Percentiles rank a stretch among this genome's conserved stretches.
Conservation (phyloP, 1,140 invertebrate species). For the Riptortus pedestris region DNA sequence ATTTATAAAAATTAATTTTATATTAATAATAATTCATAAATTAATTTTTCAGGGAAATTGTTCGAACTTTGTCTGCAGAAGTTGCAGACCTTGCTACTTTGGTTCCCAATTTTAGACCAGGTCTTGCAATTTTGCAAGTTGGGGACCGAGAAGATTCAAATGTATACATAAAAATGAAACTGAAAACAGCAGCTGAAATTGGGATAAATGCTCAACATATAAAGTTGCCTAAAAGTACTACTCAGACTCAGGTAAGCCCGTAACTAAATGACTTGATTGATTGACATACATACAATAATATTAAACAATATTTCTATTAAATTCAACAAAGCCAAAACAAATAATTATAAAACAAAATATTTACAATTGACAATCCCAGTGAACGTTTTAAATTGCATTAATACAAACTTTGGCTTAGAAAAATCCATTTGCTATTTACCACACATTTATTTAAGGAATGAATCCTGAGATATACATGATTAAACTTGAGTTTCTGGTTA, state of each 20-base stretch:
- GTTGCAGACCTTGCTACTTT: neutral
- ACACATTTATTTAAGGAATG: too few relatives aligned
- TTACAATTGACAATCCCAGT: too few relatives aligned
- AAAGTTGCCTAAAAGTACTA: constrained; percentile 67
- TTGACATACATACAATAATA: too few relatives aligned
- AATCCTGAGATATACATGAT: too few relatives aligned
- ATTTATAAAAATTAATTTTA: too few relatives aligned
- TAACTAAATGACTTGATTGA: neutral
- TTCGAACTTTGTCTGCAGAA: neutral
- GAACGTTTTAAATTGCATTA: too few relatives aligned
- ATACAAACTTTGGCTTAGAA: too few relatives aligned
- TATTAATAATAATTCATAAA: neutral
- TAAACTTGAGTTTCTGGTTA: too few relatives aligned
- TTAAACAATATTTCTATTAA: too few relatives aligned
- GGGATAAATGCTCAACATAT: constrained; percentile 78
- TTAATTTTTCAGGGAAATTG: neutral
- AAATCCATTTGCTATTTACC: too few relatives aligned
- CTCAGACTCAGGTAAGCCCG: constrained; percentile 70
- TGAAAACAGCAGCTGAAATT: constrained; percentile 82
- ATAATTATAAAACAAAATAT: too few relatives aligned
- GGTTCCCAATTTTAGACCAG: constrained; percentile 48
- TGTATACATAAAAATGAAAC: constrained; percentile 96
- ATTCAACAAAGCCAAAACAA: too few relatives aligned
- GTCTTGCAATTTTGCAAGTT: constrained; percentile 78
- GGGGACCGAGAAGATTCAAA: constrained; percentile 95